Percentiles rank a stretch among this genome's conserved stretches.
Conservation (phyloP, 2,888 invertebrate species). For the Ophraella communa region DNA sequence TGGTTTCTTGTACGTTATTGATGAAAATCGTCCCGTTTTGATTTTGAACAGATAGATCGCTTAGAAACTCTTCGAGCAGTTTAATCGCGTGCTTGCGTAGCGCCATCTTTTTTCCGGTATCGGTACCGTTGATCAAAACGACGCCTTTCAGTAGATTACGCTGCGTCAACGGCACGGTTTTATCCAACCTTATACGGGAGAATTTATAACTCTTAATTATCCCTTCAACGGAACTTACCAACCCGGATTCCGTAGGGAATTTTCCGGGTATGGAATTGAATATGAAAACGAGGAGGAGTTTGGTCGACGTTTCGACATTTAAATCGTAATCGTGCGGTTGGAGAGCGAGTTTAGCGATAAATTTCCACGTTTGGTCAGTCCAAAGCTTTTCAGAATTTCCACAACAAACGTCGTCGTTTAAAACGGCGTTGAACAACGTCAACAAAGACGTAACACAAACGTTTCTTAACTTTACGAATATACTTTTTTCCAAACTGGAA, state of each 20-base stretch:
- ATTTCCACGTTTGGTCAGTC: constrained; percentile 40
- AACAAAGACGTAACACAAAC: constrained; percentile 36
- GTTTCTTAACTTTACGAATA: constrained; percentile 32
- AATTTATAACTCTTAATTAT: constrained; percentile 3
- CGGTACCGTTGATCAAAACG: constrained; percentile 37
- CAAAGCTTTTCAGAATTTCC: constrained; percentile 35
- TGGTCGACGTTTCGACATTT: no score
- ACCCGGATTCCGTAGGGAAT: constrained; percentile 9
- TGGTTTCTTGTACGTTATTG: constrained; percentile 41
- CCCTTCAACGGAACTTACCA: background rate
- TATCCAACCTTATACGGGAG: constrained; percentile 41
- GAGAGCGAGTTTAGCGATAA: constrained; percentile 45
- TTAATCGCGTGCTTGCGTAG: constrained; percentile 24
- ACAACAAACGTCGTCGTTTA: constrained; percentile 27
- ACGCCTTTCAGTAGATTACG: constrained; percentile 49
- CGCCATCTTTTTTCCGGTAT: constrained; percentile 19
- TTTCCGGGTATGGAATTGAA: constrained; percentile 36
- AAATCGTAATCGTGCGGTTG: constrained; percentile 41
- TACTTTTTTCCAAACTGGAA: constrained; percentile 43
- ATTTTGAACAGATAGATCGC: constrained; percentile 28
- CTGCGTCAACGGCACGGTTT: constrained; percentile 43
- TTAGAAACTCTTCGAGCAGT: constrained; percentile 34
- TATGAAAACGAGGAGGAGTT: constrained; percentile 34
- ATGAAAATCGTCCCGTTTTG: constrained; percentile 36
- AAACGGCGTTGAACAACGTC: constrained; percentile 30